These are phyloP conservation scores for Oxyscelio sp. DNA, from an alignment of 2,888 invertebrate species.

Conservation along the genomic window DNA sequence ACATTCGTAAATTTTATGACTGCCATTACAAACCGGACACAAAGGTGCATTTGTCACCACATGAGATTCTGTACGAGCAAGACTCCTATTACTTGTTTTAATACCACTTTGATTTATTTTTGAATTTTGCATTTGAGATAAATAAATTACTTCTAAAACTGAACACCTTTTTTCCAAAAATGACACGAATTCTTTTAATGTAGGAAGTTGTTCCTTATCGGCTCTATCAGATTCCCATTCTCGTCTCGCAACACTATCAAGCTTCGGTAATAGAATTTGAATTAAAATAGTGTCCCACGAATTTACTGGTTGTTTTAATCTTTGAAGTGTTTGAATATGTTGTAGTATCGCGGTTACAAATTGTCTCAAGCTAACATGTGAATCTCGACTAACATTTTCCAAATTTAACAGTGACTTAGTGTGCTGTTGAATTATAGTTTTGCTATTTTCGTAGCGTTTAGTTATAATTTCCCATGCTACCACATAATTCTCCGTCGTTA, in stretches of 20 bases:
- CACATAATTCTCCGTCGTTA: background rate
- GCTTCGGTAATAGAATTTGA: conserved; percentile 23
- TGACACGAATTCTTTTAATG: background rate
- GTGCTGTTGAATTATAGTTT: conserved; percentile 16
- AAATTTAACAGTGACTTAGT: conserved; percentile 19
- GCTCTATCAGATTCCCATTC: conserved; percentile 27
- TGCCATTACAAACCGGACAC: background rate
- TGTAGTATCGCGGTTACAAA: background rate
- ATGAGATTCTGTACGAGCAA: too few relatives aligned
- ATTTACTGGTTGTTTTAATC: conserved; percentile 30
- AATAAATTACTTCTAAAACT: background rate
- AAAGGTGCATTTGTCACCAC: background rate
- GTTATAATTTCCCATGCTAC: conserved; percentile 9
- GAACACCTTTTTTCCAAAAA: conserved; percentile 24
- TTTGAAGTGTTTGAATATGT: background rate
- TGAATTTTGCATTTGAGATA: background rate
- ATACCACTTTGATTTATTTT: background rate
- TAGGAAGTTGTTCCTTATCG: conserved; percentile 6
- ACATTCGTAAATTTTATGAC: conserved; percentile 13
- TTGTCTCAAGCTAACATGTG: background rate
- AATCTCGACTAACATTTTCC: background rate
- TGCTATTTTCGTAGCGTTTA: conserved; percentile 15
- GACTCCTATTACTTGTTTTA: too few relatives aligned
- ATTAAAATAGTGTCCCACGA: conserved; percentile 17
- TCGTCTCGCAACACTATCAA: conserved; percentile 15